A percentile compares a stretch with the other conserved stretches of the same genome.
Conservation (phyloP, 2,888 invertebrate species). For the Ophion slaviceki region DNA sequence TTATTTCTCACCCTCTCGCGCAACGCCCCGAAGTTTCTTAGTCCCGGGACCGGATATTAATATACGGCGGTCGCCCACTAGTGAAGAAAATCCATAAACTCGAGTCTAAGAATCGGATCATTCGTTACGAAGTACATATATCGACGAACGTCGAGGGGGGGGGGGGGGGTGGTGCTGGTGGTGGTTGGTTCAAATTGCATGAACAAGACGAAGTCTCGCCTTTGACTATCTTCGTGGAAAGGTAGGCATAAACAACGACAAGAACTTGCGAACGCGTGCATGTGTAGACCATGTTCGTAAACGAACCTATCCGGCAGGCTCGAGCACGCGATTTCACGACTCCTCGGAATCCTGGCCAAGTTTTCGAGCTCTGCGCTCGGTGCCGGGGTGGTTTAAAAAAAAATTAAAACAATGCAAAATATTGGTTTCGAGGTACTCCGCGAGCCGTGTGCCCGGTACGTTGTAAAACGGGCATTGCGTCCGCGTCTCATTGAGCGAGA, state of each 20-base stretch:
- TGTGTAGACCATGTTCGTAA: not conserved
- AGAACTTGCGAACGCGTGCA: slow-evolving; percentile 3
- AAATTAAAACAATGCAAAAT: slow-evolving; percentile 30
- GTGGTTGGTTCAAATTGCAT: slow-evolving; percentile 12
- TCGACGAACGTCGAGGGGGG: not conserved
- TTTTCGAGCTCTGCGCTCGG: slow-evolving; percentile 32
- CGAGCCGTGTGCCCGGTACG: not conserved
- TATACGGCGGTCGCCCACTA: not conserved
- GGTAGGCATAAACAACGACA: slow-evolving; percentile 25
- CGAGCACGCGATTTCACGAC: slow-evolving; percentile 54
- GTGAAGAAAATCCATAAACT: slow-evolving; percentile 20
- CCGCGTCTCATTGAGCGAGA: not conserved
- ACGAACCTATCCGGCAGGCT: slow-evolving; percentile 18
- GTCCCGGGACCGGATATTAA: slow-evolving; percentile 15
- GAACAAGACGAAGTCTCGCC: slow-evolving; percentile 18
- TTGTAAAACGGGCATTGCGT: not conserved
- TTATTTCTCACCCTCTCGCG: too few relatives aligned
- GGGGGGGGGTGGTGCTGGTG: not conserved
- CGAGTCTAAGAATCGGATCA: slow-evolving; percentile 25
- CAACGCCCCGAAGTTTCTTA: not conserved
- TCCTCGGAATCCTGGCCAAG: slow-evolving; percentile 31
- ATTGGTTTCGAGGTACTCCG: not conserved
- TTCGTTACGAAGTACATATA: slow-evolving; percentile 13
- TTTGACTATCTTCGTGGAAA: slow-evolving; percentile 22
- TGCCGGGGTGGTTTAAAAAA: slow-evolving; percentile 15